These are phyloP conservation scores for Clusia tigrina DNA, from an alignment of 2,888 invertebrate species.

Conservation along the genomic window DNA sequence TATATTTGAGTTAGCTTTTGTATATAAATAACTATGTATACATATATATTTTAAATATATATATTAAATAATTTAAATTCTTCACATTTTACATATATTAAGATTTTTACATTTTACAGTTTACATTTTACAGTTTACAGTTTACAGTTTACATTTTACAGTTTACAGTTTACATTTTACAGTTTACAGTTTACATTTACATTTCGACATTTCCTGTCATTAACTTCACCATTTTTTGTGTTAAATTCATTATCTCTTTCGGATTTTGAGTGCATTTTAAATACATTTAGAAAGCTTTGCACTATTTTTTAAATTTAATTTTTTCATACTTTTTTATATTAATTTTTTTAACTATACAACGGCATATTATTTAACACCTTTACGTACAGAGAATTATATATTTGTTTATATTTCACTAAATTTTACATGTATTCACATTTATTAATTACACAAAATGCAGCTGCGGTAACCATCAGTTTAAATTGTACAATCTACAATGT, in stretches of 20 bases:
- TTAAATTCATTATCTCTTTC: background rate
- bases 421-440: background rate
- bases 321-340: background rate
- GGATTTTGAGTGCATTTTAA: no score
- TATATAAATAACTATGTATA: slow-evolving; percentile 11
- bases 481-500: slow-evolving; percentile 5
- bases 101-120: background rate
- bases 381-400: background rate
- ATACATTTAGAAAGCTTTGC: background rate
- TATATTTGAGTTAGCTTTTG: background rate
- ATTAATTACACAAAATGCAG: slow-evolving; percentile 8
- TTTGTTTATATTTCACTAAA: background rate
- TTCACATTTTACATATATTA: slow-evolving; percentile 5
- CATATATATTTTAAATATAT: background rate
- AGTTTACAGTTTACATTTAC: no score
- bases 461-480: slow-evolving; percentile 4
- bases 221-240: background rate
- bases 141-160: background rate
- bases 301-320: background rate
- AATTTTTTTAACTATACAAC: background rate
- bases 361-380: background rate
- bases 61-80: slow-evolving; percentile 4
- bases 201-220: background rate
- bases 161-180: background rate
- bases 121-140: background rate